These are phyloP conservation scores for Tor tambroides DNA, from an alignment of 2,113 vertebrate genomes.

Conservation along the genomic window DNA sequence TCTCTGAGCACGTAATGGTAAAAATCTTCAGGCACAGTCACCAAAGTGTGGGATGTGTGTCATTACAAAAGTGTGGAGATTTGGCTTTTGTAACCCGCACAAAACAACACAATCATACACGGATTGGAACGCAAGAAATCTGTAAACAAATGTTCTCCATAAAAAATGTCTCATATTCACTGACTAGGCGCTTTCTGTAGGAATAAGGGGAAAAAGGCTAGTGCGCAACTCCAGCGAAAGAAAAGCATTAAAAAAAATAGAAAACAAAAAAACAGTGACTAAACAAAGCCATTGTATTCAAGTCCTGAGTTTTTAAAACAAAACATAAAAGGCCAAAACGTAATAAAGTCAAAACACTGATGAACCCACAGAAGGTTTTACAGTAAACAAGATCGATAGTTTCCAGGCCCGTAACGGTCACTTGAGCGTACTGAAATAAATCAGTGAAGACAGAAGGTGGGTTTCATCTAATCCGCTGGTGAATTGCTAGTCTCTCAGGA, in stretches of 20 bases:
- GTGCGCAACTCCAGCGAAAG: constrained; percentile 61
- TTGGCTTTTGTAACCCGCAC: constrained; percentile 58
- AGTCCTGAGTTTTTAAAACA: constrained; percentile 77
- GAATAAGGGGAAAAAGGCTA: constrained; percentile 44
- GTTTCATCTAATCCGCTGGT: constrained; percentile 47
- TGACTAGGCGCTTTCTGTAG: constrained; percentile 58
- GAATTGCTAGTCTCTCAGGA: constrained; percentile 49
- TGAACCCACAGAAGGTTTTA: constrained; percentile 15
- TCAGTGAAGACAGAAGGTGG: constrained; percentile 21
- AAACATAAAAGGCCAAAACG: constrained; percentile 64
- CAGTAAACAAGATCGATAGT: constrained; percentile 32
- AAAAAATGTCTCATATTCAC: constrained; percentile 45
- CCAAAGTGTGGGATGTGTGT: constrained; percentile 60
- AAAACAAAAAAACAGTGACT: constrained; percentile 55
- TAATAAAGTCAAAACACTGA: constrained; percentile 54
- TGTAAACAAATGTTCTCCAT: constrained; percentile 61
- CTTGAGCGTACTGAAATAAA: not conserved
- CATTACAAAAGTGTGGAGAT: constrained; percentile 50
- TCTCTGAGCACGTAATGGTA: constrained; percentile 61
- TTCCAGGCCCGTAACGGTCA: constrained; percentile 4
- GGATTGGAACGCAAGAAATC: constrained; percentile 38
- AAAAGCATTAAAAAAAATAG: constrained; percentile 50
- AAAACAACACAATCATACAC: constrained; percentile 47
- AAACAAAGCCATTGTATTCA: constrained; percentile 57
- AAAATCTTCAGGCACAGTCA: constrained; percentile 67